A percentile compares a stretch with the other conserved stretches of the same genome.
These are phyloP conservation scores for Struthio camelus DNA, from an alignment of 2,113 vertebrate genomes.

Conservation along the genomic window DNA sequence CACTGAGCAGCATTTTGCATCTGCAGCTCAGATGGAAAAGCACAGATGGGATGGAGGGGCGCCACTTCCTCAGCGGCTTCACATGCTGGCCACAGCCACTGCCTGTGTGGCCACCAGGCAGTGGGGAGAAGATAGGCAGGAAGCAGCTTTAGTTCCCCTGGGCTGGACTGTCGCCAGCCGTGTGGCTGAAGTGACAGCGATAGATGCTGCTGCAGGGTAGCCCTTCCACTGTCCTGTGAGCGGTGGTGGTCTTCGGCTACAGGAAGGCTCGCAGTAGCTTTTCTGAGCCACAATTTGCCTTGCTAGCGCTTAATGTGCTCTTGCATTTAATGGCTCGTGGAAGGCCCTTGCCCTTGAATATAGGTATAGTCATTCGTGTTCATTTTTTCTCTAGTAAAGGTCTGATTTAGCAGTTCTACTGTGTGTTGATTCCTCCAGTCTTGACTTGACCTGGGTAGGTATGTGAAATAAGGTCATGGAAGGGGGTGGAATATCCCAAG, in stretches of 20 bases:
- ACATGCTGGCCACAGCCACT: too few species aligned
- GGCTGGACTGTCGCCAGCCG: accelerated
- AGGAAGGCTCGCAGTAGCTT: background rate
- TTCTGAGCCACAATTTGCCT: too few species aligned
- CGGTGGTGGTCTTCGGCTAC: background rate
- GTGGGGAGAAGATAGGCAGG: background rate
- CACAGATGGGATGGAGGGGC: background rate
- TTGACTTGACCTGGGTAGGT: background rate
- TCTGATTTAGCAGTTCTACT: background rate
- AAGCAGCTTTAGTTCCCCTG: accelerated
- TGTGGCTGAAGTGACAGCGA: accelerated
- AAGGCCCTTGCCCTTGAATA: background rate
- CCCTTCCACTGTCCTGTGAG: background rate
- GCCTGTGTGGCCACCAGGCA: background rate
- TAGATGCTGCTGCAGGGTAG: background rate
- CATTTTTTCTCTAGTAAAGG: too few species aligned
- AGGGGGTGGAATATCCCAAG: background rate
- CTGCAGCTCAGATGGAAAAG: background rate
- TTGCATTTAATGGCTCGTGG: background rate
- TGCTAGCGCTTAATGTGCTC: too few species aligned
- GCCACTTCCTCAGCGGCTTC: background rate
- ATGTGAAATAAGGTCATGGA: background rate
- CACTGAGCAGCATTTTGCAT: background rate
- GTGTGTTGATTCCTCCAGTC: background rate
- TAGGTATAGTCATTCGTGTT: background rate